These are phyloP conservation scores for Typhlichthys subterraneus DNA, from an alignment of 2,797 vertebrate genomes.

Conservation along the genomic window DNA sequence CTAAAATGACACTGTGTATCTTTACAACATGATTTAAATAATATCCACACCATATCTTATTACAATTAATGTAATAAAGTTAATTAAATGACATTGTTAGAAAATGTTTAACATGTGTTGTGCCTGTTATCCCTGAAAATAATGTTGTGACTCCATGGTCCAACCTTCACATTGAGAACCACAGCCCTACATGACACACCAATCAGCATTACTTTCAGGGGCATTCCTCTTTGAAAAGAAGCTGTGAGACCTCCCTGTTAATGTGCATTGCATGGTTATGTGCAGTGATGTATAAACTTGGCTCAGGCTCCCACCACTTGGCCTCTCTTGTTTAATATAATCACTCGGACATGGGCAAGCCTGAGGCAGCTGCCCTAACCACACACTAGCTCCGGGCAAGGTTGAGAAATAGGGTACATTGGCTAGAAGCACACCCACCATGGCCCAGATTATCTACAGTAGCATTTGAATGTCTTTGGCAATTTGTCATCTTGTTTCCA, in stretches of 20 bases:
- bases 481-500: conserved; percentile 28
- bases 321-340: conserved; percentile 76
- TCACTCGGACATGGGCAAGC: conserved; percentile 73
- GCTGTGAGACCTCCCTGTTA: not conserved
- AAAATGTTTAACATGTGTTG: no score
- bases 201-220: conserved; percentile 24
- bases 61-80: no score
- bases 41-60: no score
- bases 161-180: no score
- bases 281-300: conserved; percentile 61
- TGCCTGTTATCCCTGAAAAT: no score
- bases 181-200: conserved; percentile 1
- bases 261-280: conserved; percentile 27
- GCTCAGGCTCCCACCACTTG: conserved; percentile 59
- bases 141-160: no score
- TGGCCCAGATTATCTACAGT: conserved; percentile 64
- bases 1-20: no score
- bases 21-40: no score
- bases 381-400: conserved; percentile 73
- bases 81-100: no score
- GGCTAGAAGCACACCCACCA: conserved; percentile 63
- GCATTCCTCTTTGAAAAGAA: conserved; percentile 35
- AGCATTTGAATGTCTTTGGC: conserved; percentile 41
- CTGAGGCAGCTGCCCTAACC: conserved; percentile 69
- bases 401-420: conserved; percentile 70